Conservation (phyloP, 2,888 invertebrate species). For the Carabus problematicus region DNA sequence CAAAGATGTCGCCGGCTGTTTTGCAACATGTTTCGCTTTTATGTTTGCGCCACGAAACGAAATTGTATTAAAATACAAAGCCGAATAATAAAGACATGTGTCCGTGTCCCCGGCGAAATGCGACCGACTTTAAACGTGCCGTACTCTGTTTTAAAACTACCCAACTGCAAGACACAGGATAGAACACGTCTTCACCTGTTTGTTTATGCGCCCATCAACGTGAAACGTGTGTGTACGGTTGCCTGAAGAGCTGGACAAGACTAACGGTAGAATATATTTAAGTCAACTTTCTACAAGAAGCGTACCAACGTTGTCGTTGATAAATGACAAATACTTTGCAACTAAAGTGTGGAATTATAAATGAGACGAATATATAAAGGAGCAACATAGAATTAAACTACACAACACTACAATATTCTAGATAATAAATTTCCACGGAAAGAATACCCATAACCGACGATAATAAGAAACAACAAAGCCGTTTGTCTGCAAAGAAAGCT, state of each 20-base stretch:
- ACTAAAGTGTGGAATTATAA: background rate
- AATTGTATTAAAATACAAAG: conserved; percentile 37
- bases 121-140: conserved; percentile 9
- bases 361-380: conserved; percentile 12
- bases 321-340: no score
- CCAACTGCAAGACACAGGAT: background rate
- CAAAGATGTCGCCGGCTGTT: conserved; percentile 11
- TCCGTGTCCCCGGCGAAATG: no score
- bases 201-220: no score
- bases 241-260: no score
- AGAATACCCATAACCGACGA: conserved; percentile 49
- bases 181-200: background rate
- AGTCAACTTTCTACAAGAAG: no score
- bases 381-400: conserved; percentile 19
- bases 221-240: no score
- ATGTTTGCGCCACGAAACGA: conserved; percentile 24
- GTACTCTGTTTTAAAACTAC: background rate
- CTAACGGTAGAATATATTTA: no score
- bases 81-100: conserved; percentile 13
- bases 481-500: conserved; percentile 53
- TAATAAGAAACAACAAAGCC: conserved; percentile 53
- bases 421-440: conserved; percentile 47
- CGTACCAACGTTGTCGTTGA: no score
- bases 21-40: conserved; percentile 23
- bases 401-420: conserved; percentile 15